phyloP scores from a whole-genome alignment of 2,888 invertebrate genomes.

The Steromphala cineraria region DNA sequence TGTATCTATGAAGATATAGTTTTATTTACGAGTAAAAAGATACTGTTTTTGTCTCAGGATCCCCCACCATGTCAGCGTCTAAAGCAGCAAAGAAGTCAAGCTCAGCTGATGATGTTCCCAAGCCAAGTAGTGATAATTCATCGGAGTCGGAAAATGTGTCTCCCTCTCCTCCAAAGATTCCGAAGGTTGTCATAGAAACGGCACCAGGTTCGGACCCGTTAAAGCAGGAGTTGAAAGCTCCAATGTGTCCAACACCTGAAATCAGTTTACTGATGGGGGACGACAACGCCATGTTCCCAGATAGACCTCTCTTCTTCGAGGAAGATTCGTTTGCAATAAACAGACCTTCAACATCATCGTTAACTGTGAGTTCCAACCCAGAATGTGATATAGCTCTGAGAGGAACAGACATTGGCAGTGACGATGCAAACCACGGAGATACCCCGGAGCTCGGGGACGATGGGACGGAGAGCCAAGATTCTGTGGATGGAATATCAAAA shows the following conservation, averaged over 20 bases:
- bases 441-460: constrained; percentile 39
- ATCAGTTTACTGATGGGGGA: constrained; percentile 42
- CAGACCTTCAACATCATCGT: not conserved
- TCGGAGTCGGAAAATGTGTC: constrained; percentile 3
- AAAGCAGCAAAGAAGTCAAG: not conserved
- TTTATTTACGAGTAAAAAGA: too few relatives aligned
- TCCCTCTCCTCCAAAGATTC: not conserved
- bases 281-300: constrained; percentile 70
- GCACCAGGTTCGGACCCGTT: not conserved
- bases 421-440: constrained; percentile 22
- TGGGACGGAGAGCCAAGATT: constrained; percentile 24
- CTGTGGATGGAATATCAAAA: constrained; percentile 26
- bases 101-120: not conserved
- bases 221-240: not conserved
- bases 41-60: not conserved
- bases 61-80: not conserved
- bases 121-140: constrained; percentile 4
- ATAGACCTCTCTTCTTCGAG: constrained; percentile 35
- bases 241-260: not conserved
- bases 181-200: not conserved
- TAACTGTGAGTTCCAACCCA: not conserved
- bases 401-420: constrained; percentile 12
- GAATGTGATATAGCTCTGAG: not conserved
- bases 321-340: not conserved
- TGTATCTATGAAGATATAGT: too few relatives aligned